These are phyloP conservation scores for Dasypogon diadema DNA, from an alignment of 2,888 invertebrate species.

Conservation along the genomic window DNA sequence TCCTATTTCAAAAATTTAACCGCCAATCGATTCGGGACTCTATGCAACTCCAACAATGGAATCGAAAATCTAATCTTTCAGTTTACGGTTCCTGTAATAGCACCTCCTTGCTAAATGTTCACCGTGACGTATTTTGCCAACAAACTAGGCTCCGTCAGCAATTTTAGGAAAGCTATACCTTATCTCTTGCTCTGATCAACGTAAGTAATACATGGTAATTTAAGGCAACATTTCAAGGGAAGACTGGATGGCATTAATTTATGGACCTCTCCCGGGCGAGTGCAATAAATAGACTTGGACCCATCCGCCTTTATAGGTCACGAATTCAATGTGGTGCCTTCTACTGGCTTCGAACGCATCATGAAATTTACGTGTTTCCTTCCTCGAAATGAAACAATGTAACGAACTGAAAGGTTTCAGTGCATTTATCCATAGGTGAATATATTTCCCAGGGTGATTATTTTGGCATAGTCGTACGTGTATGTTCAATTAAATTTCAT, in stretches of 20 bases:
- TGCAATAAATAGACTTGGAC: conserved; percentile 1
- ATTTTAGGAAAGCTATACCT: not conserved
- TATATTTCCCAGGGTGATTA: not conserved
- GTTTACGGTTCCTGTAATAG: not conserved
- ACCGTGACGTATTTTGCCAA: not conserved
- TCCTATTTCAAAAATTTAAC: not conserved
- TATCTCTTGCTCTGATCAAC: conserved; percentile 1
- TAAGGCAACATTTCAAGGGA: conserved; percentile 1
- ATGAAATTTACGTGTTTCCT: conserved; percentile 9
- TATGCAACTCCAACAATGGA: not conserved
- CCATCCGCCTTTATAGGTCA: conserved; percentile 5
- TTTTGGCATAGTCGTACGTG: not conserved
- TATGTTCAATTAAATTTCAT: conserved; percentile 1
- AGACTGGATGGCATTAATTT: not conserved
- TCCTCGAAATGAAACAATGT: not conserved
- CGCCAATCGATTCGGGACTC: not conserved
- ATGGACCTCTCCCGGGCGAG: not conserved
- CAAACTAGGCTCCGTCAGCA: not conserved
- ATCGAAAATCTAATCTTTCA: not conserved
- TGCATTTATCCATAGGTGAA: not conserved
- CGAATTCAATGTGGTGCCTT: not conserved
- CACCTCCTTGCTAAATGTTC: not conserved
- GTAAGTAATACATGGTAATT: conserved; percentile 1
- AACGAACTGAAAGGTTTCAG: not conserved
- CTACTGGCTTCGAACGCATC: not conserved